Evolutionary conservation across 2,888 invertebrate genomes (phyloP), one percentile per base, ranked within the genome.

Genomic region (Syrphus vitripennis): DNA sequence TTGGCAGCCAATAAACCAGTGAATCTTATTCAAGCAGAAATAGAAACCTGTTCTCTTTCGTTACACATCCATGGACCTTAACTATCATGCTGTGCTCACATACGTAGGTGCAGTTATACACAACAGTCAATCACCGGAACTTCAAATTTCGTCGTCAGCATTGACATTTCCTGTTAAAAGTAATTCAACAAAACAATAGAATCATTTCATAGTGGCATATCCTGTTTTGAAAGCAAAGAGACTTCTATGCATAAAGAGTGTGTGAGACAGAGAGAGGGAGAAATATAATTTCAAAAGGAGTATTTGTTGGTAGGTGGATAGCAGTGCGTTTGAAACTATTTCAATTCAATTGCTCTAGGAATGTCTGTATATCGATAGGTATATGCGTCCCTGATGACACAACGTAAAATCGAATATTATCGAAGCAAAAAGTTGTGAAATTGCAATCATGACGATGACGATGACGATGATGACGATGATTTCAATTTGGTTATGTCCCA

Each of bases 31-130:
- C 63, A 37, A 71, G 79, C 34, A 26, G 42, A 78, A 71, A 78
- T 71, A n/a, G 57, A 72, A 72, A 26, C 55, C 65, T 42, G 40
- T 34, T 63, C 16, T 61, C 40, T 63, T 31, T 55, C 50, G 63
- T 45, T 65, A 48, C 65, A 72, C 57, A 65, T 57, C 63, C 55
- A 37, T 78, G 71, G 70, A 78, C 53, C 55, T 78, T 31, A 59
- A 21, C 14, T 34, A 21, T 21, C 29, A 55, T 55, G 9, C 5
- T 4, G 19, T 29, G 14, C 16, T 21, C 9, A 1, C 6, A 59
- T 7, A 12, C 1, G 12, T 12, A 21, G 19, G 34, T 57, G 6
- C 16, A 21, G 5, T 14, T 26, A 34, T 21, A 34, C 21, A 29
- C 16, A 37, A 14, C 14, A 37, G 10, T 14, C 45, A 65, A 42